A percentile compares a stretch with the other conserved stretches of the same genome.
Conservation (phyloP, 1,140 invertebrate species). For the Aphaenogaster rudis region DNA sequence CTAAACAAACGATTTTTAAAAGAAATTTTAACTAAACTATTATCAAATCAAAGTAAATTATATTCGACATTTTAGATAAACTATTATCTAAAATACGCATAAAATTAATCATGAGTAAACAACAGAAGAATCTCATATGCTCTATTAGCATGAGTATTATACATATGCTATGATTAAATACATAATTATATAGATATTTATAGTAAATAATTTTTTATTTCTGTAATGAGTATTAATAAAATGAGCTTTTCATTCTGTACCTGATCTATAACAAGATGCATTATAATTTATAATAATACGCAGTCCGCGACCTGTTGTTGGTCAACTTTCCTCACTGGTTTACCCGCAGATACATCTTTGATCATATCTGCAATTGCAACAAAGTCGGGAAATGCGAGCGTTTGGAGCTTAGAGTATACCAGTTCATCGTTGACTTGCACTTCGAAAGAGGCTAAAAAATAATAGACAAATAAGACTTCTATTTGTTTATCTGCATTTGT, state of each 20-base stretch:
- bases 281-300: conserved; percentile 82
- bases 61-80: neutral
- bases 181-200: neutral
- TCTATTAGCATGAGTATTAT: neutral
- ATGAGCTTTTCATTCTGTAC: conserved; percentile 1
- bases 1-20: neutral
- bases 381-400: conserved; percentile 89
- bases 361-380: conserved; percentile 88
- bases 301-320: conserved; percentile 88
- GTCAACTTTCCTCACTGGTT: conserved; percentile 85
- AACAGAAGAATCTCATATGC: neutral
- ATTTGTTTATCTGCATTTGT: neutral
- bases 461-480: conserved; percentile 49
- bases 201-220: neutral
- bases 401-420: conserved; percentile 90
- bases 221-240: conserved; percentile 7
- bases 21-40: neutral
- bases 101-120: neutral
- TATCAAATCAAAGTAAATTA: neutral
- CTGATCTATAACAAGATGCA: conserved; percentile 24
- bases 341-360: conserved; percentile 86
- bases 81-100: conserved; percentile 21
- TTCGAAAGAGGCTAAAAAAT: conserved; percentile 90
- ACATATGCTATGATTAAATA: neutral
- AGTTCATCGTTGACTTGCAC: conserved; percentile 88